Base-by-base conservation (phyloP, 2,888 invertebrate species). In the Teleiodes luculella region DNA sequence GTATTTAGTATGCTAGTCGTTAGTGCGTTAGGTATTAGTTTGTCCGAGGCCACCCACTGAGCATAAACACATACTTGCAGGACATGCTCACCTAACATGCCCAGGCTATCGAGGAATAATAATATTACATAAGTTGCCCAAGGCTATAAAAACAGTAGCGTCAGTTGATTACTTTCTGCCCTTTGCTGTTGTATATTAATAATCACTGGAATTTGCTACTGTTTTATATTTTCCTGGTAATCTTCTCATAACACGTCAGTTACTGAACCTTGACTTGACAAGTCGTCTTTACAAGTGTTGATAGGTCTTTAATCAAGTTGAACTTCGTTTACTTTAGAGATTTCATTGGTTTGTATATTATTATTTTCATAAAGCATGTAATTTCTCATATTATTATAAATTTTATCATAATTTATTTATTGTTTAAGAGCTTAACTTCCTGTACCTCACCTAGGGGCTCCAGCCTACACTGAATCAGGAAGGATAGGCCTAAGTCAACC, bases 141-240 rank as follows among this genome's bases (percentile, higher is more conserved):
- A 80, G 80, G 77, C 70, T 74, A 59, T 58, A 57, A 54, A 62
- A 64, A 81, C 79, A 81, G 82, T 83, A 68, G 76, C 59, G 66
- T 54, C 62, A 64, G 65, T 80, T 83, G 75, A 84, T 85, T 77
- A 71, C 76, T 78, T 80, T 78, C 76, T 77, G 76, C 68, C 80
- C 80, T 76, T 75, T 70, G 61, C 55, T 55, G 72, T 63, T 28
- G 14, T n/a, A 49, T 37, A 28, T 35, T 37, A 24, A 37, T 48
- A 48, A 35, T 48, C 35, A 20, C 20, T 46, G 31, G 35, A 35
- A 48, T 48, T 48, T 37, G 24, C 49, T 49, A 20, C 49, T 49
- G 49, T 37, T 10, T 49, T 37, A 20, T 49, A 10, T 20, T 49
- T 48, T 49, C n/a, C 20, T 37, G 20, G 18, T 47, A 28, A 43